Conservation (phyloP, 1,140 invertebrate species). For the Harpegnathos saltator region DNA sequence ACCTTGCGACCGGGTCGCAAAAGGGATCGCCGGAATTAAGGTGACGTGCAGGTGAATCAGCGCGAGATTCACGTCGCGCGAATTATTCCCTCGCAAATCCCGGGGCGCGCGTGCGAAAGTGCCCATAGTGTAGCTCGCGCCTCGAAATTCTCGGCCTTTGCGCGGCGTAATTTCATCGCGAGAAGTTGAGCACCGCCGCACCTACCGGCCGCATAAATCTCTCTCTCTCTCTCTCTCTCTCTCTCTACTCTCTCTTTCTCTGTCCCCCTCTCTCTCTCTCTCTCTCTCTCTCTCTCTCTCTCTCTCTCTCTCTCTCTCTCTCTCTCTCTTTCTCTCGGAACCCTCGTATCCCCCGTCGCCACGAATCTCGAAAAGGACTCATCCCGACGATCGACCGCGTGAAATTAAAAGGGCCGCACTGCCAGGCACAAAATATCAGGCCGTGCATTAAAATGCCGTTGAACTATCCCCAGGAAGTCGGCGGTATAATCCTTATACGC, state of each 20-base stretch:
- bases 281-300: conserved; percentile 66
- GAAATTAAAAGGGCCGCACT: conserved; percentile 70
- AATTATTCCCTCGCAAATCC: too few species aligned
- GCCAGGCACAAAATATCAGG: conserved; percentile 52
- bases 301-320: conserved; percentile 59
- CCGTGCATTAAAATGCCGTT: conserved; percentile 61
- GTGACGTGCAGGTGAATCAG: background rate
- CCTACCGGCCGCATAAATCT: conserved; percentile 73
- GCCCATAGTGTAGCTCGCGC: background rate
- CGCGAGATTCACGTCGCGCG: background rate
- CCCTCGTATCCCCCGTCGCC: conserved; percentile 61
- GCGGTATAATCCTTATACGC: conserved; percentile 4
- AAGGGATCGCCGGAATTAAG: background rate
- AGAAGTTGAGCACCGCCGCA: conserved; percentile 69
- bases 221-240: conserved; percentile 31
- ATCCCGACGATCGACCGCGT: conserved; percentile 65
- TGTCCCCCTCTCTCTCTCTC: conserved; percentile 62
- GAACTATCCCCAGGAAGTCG: conserved; percentile 66
- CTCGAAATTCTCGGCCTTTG: too few species aligned
- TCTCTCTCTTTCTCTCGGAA: background rate
- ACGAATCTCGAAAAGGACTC: conserved; percentile 68
- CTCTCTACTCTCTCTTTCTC: conserved; percentile 67
- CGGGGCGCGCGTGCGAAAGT: too few species aligned
- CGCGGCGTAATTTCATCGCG: background rate
- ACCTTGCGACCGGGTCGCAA: background rate